phyloP scores from a whole-genome alignment of 1,140 invertebrate species.

The Sesamia nonagrioides region DNA sequence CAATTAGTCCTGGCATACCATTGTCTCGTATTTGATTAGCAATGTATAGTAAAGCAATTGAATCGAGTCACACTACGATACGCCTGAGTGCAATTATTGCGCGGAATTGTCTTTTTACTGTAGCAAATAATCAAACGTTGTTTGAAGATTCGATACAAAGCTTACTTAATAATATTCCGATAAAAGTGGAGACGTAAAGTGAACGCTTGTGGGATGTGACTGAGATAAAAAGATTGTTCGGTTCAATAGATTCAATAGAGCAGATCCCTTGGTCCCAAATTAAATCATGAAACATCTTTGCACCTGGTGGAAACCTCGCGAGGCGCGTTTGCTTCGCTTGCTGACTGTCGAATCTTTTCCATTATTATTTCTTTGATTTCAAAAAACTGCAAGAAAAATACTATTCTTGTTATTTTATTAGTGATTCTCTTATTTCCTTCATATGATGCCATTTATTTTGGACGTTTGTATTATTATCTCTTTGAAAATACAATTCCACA shows the following conservation, averaged over 20 bases:
- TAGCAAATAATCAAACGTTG: neutral
- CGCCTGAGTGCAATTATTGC: neutral
- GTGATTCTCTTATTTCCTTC: conserved; percentile 7
- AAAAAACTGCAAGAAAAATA: conserved; percentile 45
- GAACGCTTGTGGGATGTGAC: conserved; percentile 59
- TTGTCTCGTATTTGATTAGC: conserved; percentile 78
- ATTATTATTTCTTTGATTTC: conserved; percentile 65
- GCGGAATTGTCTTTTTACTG: neutral
- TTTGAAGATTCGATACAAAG: conserved; percentile 61
- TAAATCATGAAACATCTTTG: conserved; percentile 85
- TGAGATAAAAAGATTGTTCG: conserved; percentile 77
- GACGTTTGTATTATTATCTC: neutral
- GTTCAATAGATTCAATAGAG: conserved; percentile 83
- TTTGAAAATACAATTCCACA: conserved; percentile 28
- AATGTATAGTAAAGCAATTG: conserved; percentile 52
- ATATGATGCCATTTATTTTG: conserved; percentile 13
- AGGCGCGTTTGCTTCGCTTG: conserved; percentile 64
- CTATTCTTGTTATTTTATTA: conserved; percentile 30
- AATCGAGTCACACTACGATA: conserved; percentile 25
- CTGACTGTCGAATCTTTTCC: conserved; percentile 67
- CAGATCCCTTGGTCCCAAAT: conserved; percentile 86
- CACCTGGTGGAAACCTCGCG: conserved; percentile 73
- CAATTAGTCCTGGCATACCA: conserved; percentile 80
- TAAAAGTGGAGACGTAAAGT: conserved; percentile 60
- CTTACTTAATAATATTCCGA: conserved; percentile 61